Evolutionary conservation across 2,113 vertebrate genomes (phyloP).

Genomic region (Neoarius graeffei): DNA sequence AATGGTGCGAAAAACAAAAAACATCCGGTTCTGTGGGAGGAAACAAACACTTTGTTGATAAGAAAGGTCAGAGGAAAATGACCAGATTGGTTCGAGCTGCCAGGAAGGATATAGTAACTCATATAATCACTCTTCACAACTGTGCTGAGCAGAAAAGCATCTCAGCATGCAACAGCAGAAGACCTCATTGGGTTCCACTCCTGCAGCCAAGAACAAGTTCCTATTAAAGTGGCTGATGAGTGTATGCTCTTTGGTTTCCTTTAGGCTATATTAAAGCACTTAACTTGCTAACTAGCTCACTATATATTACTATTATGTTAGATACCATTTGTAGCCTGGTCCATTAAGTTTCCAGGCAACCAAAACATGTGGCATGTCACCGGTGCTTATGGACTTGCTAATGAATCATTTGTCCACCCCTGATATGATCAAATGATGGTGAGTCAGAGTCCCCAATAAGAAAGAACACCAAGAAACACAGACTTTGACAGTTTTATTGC

Average conservation of each 20-base stretch:
- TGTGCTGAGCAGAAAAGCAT: no score
- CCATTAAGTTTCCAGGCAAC: background rate
- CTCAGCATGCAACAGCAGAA: no score
- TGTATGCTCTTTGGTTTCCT: background rate
- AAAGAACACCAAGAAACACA: background rate
- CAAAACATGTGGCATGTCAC: background rate
- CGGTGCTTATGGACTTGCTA: background rate
- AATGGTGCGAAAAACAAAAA: no score
- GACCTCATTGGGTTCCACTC: no score
- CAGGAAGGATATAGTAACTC: no score
- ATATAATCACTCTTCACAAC: no score
- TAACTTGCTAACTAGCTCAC: background rate
- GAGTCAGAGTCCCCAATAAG: background rate
- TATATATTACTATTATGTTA: background rate
- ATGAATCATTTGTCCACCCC: background rate
- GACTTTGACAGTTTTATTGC: background rate
- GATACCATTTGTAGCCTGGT: background rate
- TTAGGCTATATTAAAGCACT: background rate
- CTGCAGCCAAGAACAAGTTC: no score
- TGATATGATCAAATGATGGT: slow-evolving; percentile 8
- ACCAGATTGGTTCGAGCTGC: no score
- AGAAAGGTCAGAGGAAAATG: no score
- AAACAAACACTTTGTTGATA: no score
- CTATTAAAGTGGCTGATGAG: no score
- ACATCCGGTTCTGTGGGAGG: no score